A percentile compares a stretch with the other conserved stretches of the same genome.
Conservation (phyloP, 2,888 invertebrate species). For the Diplazon laetatorius region DNA sequence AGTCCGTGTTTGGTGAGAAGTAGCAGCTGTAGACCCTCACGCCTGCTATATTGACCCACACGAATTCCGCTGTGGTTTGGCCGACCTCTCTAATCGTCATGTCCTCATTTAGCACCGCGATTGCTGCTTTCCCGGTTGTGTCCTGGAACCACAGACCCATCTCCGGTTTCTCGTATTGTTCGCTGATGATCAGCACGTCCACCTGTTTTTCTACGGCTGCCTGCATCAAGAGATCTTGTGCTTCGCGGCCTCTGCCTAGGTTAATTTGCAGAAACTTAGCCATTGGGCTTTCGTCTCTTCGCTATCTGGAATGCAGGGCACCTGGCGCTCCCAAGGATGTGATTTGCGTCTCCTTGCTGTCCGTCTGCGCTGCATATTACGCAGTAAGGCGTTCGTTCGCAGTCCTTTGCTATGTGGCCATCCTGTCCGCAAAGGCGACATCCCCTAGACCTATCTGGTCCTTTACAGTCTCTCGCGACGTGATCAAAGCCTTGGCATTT, state of each 20-base stretch:
- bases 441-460: slow-evolving; percentile 47
- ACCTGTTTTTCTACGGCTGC: slow-evolving; percentile 19
- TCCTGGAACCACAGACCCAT: slow-evolving; percentile 33
- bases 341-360: neutral
- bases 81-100: slow-evolving; percentile 17
- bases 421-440: slow-evolving; percentile 60
- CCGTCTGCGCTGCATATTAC: slow-evolving; percentile 49
- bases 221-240: slow-evolving; percentile 52
- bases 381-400: slow-evolving; percentile 44
- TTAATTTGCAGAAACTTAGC: slow-evolving; percentile 60
- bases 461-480: slow-evolving; percentile 23
- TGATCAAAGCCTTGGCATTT: slow-evolving; percentile 39
- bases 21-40: slow-evolving; percentile 46
- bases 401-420: slow-evolving; percentile 53
- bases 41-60: slow-evolving; percentile 32
- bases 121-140: slow-evolving; percentile 31
- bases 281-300: slow-evolving; percentile 24
- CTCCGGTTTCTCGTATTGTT: slow-evolving; percentile 27
- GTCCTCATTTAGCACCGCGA: slow-evolving; percentile 14
- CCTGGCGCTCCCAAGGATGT: slow-evolving; percentile 40
- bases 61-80: slow-evolving; percentile 5
- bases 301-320: slow-evolving; percentile 41
- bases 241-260: slow-evolving; percentile 55
- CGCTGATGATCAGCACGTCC: slow-evolving; percentile 34
- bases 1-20: slow-evolving; percentile 38